Evolutionary conservation across 2,113 vertebrate species (phyloP).

Genomic region (Rhinolophus sinicus): DNA sequence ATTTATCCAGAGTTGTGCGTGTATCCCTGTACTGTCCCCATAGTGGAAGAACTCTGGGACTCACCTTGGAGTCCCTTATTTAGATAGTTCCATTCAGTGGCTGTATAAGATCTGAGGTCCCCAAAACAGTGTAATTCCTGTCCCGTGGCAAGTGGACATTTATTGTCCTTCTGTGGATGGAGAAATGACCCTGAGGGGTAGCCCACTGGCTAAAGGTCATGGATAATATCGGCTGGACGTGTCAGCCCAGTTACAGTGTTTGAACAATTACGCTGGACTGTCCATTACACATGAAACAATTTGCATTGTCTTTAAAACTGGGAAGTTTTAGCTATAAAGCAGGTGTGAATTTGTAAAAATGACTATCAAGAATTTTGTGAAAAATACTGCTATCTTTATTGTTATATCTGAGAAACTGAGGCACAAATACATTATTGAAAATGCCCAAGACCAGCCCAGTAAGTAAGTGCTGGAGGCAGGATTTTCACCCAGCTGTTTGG

Average conservation of each 20-base stretch:
- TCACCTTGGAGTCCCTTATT: neutral
- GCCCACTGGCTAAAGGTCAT: neutral
- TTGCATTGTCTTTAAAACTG: neutral
- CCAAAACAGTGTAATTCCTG: neutral
- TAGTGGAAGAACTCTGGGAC: fast-evolving
- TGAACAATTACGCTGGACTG: neutral
- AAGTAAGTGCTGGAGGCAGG: neutral
- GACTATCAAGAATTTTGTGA: neutral
- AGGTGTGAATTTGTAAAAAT: neutral
- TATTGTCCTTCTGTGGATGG: neutral
- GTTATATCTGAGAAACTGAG: neutral
- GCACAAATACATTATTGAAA: neutral
- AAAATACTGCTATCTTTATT: neutral
- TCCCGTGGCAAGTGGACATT: neutral
- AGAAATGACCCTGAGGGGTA: neutral
- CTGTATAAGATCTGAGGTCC: neutral
- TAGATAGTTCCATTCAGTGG: neutral
- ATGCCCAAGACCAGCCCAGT: neutral
- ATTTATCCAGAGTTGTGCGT: neutral
- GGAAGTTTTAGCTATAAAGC: neutral
- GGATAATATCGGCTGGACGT: neutral
- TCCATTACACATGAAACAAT: neutral
- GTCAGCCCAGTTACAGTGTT: neutral
- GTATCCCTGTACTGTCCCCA: fast-evolving
- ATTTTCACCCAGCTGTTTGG: neutral